phyloP scores from a whole-genome alignment of 2,113 vertebrate species.

The Tichodroma muraria region DNA sequence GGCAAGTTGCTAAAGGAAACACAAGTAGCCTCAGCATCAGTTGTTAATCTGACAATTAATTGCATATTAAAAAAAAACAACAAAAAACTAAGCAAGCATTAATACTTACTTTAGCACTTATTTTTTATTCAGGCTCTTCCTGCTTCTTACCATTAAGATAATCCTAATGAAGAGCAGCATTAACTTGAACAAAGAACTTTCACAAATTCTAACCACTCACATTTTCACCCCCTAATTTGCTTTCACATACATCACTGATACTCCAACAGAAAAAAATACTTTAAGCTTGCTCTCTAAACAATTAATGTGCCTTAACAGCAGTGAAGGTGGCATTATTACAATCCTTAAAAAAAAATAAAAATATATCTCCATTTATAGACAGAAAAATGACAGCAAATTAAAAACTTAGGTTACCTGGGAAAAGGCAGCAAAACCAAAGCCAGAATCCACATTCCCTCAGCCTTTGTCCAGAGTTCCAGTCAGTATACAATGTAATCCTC shows the following conservation, averaged over 20 bases:
- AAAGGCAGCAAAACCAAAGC: not conserved
- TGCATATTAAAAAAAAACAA: not conserved
- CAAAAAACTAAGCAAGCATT: not conserved
- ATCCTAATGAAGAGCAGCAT: not conserved
- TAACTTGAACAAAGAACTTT: not conserved
- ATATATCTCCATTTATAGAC: not conserved
- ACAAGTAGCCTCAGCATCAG: not conserved
- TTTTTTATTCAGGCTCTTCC: not conserved
- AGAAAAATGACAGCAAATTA: not conserved
- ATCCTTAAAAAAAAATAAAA: accelerated
- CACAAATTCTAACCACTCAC: not conserved
- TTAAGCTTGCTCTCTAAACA: not conserved
- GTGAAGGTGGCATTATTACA: not conserved
- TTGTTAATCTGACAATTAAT: not conserved
- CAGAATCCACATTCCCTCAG: not conserved
- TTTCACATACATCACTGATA: not conserved
- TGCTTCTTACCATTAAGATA: not conserved
- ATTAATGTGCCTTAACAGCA: not conserved
- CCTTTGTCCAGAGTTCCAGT: not conserved
- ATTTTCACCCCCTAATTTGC: not conserved
- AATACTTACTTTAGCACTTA: not conserved
- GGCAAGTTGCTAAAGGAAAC: not conserved
- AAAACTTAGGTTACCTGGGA: not conserved
- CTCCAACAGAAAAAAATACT: not conserved
- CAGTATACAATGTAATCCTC: not conserved